Percentiles rank a stretch among this genome's conserved stretches.
Conservation (phyloP, 35 echinoderm and acorn worm genomes). For the Apostichopus californicus region DNA sequence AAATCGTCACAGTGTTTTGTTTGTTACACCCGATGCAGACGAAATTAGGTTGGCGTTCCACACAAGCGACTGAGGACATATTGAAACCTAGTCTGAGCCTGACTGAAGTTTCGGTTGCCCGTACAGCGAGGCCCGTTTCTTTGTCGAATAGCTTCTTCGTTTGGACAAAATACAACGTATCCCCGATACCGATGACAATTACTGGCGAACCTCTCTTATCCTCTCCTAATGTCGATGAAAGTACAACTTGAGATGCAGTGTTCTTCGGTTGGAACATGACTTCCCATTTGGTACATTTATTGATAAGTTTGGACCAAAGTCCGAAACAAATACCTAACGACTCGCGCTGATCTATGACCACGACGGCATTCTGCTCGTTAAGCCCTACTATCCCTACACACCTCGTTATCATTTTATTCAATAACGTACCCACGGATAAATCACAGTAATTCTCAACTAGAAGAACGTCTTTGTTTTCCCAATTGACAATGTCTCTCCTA, state of each 20-base stretch:
- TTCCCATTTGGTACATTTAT: conserved; percentile 43
- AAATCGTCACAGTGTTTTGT: not conserved
- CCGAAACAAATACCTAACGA: conserved; percentile 20
- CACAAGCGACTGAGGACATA: conserved; percentile 24
- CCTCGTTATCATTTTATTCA: not conserved
- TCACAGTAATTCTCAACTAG: conserved; percentile 17
- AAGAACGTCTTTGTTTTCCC: not conserved
- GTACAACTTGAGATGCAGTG: not conserved
- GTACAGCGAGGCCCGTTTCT: not conserved
- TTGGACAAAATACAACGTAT: conserved; percentile 2
- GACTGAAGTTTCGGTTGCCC: not conserved
- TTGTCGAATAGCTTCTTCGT: not conserved
- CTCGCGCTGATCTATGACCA: not conserved
- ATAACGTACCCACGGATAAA: conserved; percentile 9
- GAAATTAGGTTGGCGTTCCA: conserved; percentile 5
- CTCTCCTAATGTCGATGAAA: conserved; percentile 8
- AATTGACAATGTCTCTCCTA: conserved; percentile 18
- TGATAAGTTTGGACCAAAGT: conserved; percentile 7
- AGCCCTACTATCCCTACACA: conserved; percentile 17
- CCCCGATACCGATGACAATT: conserved; percentile 10
- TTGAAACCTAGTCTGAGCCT: conserved; percentile 16
- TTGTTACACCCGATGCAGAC: conserved; percentile 11
- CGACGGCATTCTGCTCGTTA: not conserved
- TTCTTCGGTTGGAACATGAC: conserved; percentile 31
- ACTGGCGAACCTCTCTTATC: not conserved